phyloP scores from a whole-genome alignment of 2,888 invertebrate genomes.

The Sinotaia quadrata region DNA sequence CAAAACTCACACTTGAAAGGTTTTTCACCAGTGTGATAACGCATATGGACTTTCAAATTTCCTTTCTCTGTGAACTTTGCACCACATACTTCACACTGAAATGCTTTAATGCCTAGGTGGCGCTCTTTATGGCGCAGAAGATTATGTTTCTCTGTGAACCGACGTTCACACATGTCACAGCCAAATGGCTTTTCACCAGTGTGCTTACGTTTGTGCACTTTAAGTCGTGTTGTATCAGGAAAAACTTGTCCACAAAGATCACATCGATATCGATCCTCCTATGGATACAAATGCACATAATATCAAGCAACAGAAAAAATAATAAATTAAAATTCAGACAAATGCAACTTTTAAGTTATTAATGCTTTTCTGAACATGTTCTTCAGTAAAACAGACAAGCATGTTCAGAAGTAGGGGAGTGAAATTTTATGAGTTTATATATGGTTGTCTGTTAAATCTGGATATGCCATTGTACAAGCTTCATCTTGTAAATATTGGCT shows the following conservation, averaged over 20 bases:
- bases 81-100: conserved; percentile 34
- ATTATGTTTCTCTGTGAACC: conserved; percentile 31
- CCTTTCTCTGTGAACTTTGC: conserved; percentile 36
- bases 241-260: conserved; percentile 29
- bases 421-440: too few species aligned
- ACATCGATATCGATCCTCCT: conserved; percentile 17
- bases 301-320: background rate
- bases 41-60: conserved; percentile 30
- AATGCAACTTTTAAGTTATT: background rate
- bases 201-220: conserved; percentile 35
- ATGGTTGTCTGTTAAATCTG: too few species aligned
- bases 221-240: conserved; percentile 27
- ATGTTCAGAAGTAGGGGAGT: too few species aligned
- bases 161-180: conserved; percentile 32
- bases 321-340: background rate
- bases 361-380: too few species aligned
- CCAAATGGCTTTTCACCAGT: conserved; percentile 37
- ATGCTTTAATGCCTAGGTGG: conserved; percentile 32
- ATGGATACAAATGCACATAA: background rate
- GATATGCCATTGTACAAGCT: too few species aligned
- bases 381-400: too few species aligned
- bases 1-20: conserved; percentile 36
- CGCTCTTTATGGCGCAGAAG: conserved; percentile 32
- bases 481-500: too few species aligned
- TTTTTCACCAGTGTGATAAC: conserved; percentile 36